These are phyloP conservation scores for Platygyra sinensis DNA, from an alignment of 64 coral and sea anemone species.

Conservation along the genomic window DNA sequence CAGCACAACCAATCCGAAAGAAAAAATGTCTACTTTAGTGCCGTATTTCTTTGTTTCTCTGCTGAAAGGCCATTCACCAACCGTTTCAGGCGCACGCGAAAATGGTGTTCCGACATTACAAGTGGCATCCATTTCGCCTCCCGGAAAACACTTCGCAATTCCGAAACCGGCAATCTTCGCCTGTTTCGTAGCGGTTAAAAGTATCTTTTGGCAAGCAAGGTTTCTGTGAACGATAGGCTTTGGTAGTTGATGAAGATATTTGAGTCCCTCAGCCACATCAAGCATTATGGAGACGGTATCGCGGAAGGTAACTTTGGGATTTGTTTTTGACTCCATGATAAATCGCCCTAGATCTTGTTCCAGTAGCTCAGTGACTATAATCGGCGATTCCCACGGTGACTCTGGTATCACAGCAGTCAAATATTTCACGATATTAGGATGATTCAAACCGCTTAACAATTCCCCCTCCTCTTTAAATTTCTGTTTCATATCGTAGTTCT, in stretches of 20 bases:
- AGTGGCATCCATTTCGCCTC: constrained; percentile 43
- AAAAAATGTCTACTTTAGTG: constrained; percentile 61
- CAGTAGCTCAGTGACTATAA: constrained; percentile 78
- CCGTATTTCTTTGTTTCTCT: constrained; percentile 14
- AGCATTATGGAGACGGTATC: constrained; percentile 73
- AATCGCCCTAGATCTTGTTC: constrained; percentile 66
- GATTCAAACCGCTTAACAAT: constrained; percentile 31
- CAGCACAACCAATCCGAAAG: constrained; percentile 66
- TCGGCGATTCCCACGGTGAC: constrained; percentile 19
- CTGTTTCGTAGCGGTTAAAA: constrained; percentile 43
- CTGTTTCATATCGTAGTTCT: constrained; percentile 19
- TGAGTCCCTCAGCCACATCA: constrained; percentile 77
- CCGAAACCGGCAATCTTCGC: constrained; percentile 87
- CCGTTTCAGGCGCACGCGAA: constrained; percentile 52
- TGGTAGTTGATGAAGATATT: constrained; percentile 65
- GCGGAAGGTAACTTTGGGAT: constrained; percentile 47
- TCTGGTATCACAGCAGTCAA: constrained; percentile 39
- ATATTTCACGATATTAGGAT: constrained; percentile 60
- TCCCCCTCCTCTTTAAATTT: constrained; percentile 47
- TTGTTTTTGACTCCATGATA: constrained; percentile 31
- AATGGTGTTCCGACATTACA: constrained; percentile 26
- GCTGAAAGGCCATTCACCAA: background rate
- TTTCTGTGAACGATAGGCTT: constrained; percentile 64
- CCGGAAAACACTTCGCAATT: constrained; percentile 59
- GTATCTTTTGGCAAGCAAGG: constrained; percentile 75